These are phyloP conservation scores for Pteromalus puparum DNA, from an alignment of 1,140 invertebrate species.

Conservation along the genomic window DNA sequence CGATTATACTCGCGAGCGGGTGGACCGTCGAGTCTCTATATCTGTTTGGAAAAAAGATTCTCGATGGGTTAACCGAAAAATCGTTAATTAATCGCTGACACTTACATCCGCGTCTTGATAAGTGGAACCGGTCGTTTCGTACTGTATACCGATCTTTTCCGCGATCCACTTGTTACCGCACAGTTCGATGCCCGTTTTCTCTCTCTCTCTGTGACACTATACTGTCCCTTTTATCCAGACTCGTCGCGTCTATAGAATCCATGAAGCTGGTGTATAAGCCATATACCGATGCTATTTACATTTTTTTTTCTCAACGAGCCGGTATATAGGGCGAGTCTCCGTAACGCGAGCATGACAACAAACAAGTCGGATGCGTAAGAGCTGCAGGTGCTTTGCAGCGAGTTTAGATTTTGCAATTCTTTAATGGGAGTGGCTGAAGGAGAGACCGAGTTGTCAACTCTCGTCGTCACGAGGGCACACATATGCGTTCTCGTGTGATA, in stretches of 20 bases:
- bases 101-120: neutral
- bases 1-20: neutral
- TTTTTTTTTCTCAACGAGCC: neutral
- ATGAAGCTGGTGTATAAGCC: too few relatives aligned
- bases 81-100: neutral
- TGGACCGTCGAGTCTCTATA: neutral
- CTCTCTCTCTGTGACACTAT: neutral
- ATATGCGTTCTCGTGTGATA: neutral
- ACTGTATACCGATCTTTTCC: constrained; percentile 5
- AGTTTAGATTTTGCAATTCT: constrained; percentile 26
- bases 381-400: neutral
- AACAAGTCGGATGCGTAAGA: constrained; percentile 20
- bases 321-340: neutral
- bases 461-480: neutral
- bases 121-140: neutral
- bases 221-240: neutral
- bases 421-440: constrained; percentile 32
- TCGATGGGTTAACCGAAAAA: neutral
- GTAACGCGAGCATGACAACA: neutral
- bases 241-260: too few relatives aligned
- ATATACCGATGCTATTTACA: neutral
- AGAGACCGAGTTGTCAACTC: neutral
- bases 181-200: constrained; percentile 35
- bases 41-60: neutral
- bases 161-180: constrained; percentile 48